Evolutionary conservation across 2,113 vertebrate genomes (phyloP).

Genomic region (Ammodytes marinus): DNA sequence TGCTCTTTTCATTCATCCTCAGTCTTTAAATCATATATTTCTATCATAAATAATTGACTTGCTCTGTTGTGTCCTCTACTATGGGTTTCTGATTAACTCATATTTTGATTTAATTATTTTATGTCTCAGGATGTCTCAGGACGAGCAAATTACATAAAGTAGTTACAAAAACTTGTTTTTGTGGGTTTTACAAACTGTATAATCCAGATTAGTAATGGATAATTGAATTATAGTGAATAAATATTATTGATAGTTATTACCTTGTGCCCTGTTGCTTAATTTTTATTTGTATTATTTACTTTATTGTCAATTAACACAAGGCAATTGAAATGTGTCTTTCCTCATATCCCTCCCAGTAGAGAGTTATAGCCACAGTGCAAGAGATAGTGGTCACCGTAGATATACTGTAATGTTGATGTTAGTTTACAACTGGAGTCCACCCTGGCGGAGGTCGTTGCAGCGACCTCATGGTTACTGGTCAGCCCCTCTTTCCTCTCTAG

Average conservation of each 20-base stretch:
- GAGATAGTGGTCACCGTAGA: too few species aligned
- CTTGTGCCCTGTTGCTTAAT: neutral
- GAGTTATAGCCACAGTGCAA: too few species aligned
- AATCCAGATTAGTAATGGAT: constrained; percentile 6
- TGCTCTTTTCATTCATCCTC: neutral
- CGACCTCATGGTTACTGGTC: too few species aligned
- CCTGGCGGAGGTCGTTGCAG: too few species aligned
- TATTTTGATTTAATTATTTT: neutral
- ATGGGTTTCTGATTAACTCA: neutral
- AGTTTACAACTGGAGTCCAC: too few species aligned
- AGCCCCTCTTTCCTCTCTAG: too few species aligned
- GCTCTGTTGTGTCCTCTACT: neutral
- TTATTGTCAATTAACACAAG: too few species aligned
- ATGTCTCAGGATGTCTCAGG: neutral
- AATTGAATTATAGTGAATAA: neutral
- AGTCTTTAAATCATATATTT: neutral
- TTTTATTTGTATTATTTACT: neutral
- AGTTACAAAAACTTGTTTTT: constrained; percentile 16
- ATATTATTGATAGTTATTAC: neutral
- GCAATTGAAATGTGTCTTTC: neutral
- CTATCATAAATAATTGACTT: neutral
- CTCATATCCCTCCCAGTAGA: neutral
- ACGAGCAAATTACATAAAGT: constrained; percentile 27
- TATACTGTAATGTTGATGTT: too few species aligned
- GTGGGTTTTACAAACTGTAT: neutral